Evolutionary conservation across 2,113 vertebrate genomes (phyloP), one percentile per base, ranked within the genome.

Genomic region (Thinocorus orbignyianus): DNA sequence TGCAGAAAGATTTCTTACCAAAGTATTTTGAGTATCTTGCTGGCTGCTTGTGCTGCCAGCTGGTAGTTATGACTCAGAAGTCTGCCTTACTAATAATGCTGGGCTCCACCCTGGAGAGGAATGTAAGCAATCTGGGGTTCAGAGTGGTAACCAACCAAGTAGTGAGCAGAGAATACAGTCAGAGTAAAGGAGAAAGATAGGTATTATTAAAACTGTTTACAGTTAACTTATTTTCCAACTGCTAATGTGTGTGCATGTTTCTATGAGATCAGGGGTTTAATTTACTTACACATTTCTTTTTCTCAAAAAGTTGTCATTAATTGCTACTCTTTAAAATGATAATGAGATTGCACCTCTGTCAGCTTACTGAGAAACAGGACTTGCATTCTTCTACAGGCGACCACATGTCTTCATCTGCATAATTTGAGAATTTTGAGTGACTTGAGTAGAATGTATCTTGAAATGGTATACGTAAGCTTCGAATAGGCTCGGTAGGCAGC

Each of bases 21-120:
- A 30, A 7, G 35, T 73, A 2, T 92, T 65, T 7, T 6, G 65
- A 72, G 79, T 37, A 58, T 42, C 70, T 84, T 35, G 48, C 41
- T 60, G 7, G 69, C 72, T 72, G 86, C 93, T 60, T 24, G 20
- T 60, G 2, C 57, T 91, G 77, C 81, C 90, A 77, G 91, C 86
- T 94, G 83, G 92, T 73, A 46, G 79, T 10, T 77, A 3, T 93
- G 95, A 91, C 81, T 96, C 94, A 94, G 69, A 89, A 89, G 35
- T 61, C 90, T 88, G 87, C 78, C 61, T 79, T n/a, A 16, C 33
- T 82, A 70, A 77, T 58, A 62, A 35, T 26, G 62, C 58, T 61
- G 84, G 22, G 72, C 93, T 94, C 96, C 94, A 95, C 94, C 95
- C 90, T 42, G 4, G 30, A 60, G 51, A 94, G 88, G 93, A 95